Evolutionary conservation across 2,797 vertebrate genomes (phyloP).

Genomic region (Mormyrops boulengeri): DNA sequence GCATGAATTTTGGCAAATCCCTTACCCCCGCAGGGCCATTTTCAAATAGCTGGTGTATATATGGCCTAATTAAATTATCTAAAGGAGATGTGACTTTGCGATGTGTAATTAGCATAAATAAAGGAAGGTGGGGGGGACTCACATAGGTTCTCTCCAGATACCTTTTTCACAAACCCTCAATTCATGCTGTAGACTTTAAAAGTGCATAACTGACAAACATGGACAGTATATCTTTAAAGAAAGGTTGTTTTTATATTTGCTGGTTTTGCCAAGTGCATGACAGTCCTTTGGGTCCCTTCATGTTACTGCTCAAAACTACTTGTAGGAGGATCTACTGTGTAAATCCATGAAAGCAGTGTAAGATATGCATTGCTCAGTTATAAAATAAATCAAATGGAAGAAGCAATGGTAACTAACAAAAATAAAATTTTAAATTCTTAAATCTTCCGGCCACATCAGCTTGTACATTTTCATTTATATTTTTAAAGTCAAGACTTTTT

Average conservation of each 20-base stretch:
- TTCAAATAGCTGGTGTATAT: not conserved
- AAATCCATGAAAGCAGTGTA: too few relatives aligned
- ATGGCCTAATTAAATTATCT: not conserved
- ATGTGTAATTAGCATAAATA: not conserved
- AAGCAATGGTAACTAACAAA: conserved; percentile 15
- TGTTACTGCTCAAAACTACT: not conserved
- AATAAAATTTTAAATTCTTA: conserved; percentile 25
- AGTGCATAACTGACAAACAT: not conserved
- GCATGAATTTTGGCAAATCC: not conserved
- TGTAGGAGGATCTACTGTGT: not conserved
- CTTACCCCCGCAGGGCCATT: not conserved
- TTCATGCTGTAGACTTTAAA: not conserved
- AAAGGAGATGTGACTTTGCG: not conserved
- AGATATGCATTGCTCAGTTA: not conserved
- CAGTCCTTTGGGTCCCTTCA: not conserved
- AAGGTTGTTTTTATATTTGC: not conserved
- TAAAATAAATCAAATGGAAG: not conserved
- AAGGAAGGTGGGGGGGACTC: not conserved
- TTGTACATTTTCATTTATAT: not conserved
- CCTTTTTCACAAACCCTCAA: not conserved
- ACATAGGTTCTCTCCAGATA: not conserved
- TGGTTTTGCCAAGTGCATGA: conserved; percentile 9
- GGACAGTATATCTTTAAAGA: not conserved
- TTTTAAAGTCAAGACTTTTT: not conserved
- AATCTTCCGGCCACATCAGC: not conserved